Conservation (phyloP, 1,140 invertebrate genomes). For the Cotesia typhae region DNA sequence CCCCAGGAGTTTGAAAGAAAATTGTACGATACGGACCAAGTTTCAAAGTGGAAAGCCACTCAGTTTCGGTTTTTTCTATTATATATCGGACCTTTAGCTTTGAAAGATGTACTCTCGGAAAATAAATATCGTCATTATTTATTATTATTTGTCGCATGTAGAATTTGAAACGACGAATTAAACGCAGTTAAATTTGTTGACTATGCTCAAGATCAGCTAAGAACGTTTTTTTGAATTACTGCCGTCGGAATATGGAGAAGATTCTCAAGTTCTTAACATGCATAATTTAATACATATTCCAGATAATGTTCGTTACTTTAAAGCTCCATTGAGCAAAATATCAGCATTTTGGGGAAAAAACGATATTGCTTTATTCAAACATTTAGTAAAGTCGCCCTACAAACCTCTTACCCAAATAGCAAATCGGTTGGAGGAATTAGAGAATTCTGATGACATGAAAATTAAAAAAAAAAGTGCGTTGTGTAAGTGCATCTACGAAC, state of each 20-base stretch:
- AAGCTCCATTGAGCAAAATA: constrained; percentile 26
- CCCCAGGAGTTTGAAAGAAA: constrained; percentile 39
- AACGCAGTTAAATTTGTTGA: constrained; percentile 26
- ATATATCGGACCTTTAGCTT: constrained; percentile 38
- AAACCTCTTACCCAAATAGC: constrained; percentile 36
- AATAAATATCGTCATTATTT: constrained; percentile 43
- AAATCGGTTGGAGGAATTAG: not conserved
- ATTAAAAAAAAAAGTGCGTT: not conserved
- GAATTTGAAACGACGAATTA: constrained; percentile 36
- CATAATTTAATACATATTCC: constrained; percentile 41
- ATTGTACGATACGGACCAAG: constrained; percentile 37
- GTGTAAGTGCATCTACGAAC: not conserved
- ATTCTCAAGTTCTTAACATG: constrained; percentile 39
- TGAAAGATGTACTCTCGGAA: constrained; percentile 37
- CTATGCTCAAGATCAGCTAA: constrained; percentile 42
- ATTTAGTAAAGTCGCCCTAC: constrained; percentile 24
- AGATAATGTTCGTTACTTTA: constrained; percentile 37
- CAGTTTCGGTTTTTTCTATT: constrained; percentile 43
- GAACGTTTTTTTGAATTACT: constrained; percentile 43
- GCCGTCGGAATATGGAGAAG: constrained; percentile 36
- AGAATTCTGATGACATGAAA: not conserved
- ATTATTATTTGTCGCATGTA: constrained; percentile 40
- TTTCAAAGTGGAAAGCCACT: constrained; percentile 43
- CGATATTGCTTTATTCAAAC: constrained; percentile 34
- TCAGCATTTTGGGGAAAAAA: constrained; percentile 43